Conservation (phyloP, 2,888 invertebrate species). For the Pristionchus arcanus region DNA sequence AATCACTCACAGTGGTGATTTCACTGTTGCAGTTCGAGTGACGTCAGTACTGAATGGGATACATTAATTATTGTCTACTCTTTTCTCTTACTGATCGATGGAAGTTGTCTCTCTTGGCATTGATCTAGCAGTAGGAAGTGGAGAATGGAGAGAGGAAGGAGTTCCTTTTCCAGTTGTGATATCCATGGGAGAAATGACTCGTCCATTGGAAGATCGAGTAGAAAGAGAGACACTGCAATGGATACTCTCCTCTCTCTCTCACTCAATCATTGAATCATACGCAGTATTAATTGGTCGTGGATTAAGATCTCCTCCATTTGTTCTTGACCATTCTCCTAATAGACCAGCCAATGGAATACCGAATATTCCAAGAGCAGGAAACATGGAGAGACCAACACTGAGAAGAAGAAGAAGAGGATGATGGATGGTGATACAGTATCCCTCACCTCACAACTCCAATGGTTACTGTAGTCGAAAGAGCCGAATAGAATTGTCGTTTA, state of each 20-base stretch:
- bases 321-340: conserved; percentile 39
- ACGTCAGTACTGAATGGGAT: background rate
- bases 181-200: conserved; percentile 4
- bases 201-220: background rate
- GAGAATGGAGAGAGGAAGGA: background rate
- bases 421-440: background rate
- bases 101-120: background rate
- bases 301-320: conserved; percentile 41
- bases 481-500: conserved; percentile 31
- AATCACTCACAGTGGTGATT: background rate
- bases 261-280: background rate
- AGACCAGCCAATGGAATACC: conserved; percentile 18
- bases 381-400: conserved; percentile 30
- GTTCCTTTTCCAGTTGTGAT: background rate
- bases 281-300: conserved; percentile 28
- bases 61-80: background rate
- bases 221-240: conserved; percentile 10
- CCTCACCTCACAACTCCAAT: conserved; percentile 29
- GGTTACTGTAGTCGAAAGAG: conserved; percentile 15
- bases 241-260: background rate
- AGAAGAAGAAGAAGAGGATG: background rate
- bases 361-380: conserved; percentile 14
- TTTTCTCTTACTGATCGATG: background rate
- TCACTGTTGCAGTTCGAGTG: background rate
- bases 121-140: conserved; percentile 24